These are phyloP conservation scores for Daktulosphaira vitifoliae DNA, from an alignment of 1,140 invertebrate species.

Conservation along the genomic window DNA sequence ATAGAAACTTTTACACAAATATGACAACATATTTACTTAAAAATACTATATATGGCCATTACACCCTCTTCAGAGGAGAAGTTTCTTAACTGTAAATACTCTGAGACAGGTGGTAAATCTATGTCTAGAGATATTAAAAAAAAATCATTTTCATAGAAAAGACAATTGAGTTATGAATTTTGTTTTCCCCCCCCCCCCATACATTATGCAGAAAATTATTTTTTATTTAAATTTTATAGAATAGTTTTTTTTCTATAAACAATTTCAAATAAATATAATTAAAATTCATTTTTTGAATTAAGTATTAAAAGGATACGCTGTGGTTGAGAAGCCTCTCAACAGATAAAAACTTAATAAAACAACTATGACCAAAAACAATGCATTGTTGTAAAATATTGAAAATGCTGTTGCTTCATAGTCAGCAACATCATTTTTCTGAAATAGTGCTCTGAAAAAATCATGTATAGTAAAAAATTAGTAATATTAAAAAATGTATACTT, in stretches of 20 bases:
- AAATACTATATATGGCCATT: no score
- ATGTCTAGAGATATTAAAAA: no score
- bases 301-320: constrained; percentile 58
- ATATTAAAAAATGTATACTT: no score
- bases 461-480: constrained; percentile 26
- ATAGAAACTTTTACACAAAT: no score
- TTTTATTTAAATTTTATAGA: not conserved
- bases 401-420: constrained; percentile 98
- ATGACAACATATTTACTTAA: no score
- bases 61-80: no score
- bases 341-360: constrained; percentile 91
- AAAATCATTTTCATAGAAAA: no score
- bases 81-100: no score
- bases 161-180: no score
- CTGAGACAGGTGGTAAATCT: no score
- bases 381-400: constrained; percentile 99
- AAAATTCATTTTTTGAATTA: not conserved
- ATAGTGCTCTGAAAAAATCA: constrained; percentile 67
- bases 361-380: constrained; percentile 88
- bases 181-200: no score
- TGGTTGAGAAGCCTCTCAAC: constrained; percentile 78
- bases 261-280: not conserved
- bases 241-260: not conserved
- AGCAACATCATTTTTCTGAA: constrained; percentile 99
- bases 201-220: not conserved